A percentile compares a stretch with the other conserved stretches of the same genome.
phyloP scores from a whole-genome alignment of 2,797 vertebrate genomes.

The Lepus townsendii region DNA sequence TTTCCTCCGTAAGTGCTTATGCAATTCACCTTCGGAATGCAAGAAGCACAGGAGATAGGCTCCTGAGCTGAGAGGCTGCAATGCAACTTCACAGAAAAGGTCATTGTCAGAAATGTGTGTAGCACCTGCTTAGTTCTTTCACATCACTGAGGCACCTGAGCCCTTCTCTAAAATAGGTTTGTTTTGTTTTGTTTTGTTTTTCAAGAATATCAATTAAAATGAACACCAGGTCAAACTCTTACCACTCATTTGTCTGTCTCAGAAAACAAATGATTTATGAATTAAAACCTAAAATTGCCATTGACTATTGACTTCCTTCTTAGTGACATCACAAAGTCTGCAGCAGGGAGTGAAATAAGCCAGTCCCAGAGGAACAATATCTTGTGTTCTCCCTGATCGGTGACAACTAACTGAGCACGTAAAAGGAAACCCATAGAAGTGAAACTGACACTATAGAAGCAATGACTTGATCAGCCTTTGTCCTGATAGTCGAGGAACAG shows the following conservation, averaged over 20 bases:
- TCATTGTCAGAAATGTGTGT: background rate
- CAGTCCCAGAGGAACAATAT: too few species aligned
- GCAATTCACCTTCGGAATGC: background rate
- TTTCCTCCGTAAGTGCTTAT: background rate
- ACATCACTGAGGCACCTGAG: background rate
- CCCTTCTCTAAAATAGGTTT: background rate
- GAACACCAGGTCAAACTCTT: background rate
- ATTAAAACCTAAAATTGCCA: background rate
- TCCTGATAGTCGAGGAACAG: too few species aligned
- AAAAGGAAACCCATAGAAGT: too few species aligned
- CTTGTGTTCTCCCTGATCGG: too few species aligned
- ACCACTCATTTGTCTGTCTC: background rate
- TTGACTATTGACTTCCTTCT: background rate
- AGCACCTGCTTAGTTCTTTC: background rate
- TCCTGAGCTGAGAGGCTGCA: background rate
- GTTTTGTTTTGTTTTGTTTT: background rate
- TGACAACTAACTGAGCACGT: too few species aligned
- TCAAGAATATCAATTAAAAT: background rate
- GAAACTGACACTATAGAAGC: too few species aligned
- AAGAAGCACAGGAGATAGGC: background rate
- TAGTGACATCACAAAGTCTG: background rate
- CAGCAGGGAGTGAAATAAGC: background rate
- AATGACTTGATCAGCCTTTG: too few species aligned
- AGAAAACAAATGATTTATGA: background rate
- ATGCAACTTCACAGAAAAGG: fast-evolving